A percentile compares a stretch with the other conserved stretches of the same genome.
phyloP scores from a whole-genome alignment of 2,797 vertebrate species.

The Labeo calbasu region DNA sequence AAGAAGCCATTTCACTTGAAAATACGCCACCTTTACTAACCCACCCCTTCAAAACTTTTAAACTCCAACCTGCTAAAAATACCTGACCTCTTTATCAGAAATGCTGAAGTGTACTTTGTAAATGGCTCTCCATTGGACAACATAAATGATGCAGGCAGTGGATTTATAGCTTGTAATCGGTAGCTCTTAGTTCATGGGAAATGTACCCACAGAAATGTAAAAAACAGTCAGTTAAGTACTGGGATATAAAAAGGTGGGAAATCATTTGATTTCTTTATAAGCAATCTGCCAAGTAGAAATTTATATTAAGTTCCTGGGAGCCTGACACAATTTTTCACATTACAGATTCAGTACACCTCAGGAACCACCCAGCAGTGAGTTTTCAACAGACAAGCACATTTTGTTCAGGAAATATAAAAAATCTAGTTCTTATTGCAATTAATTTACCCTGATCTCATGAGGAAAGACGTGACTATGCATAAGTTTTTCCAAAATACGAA shows the following conservation, averaged over 20 bases:
- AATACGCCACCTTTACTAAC: background rate
- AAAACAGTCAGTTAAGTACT: background rate
- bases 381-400: background rate
- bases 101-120: conserved; percentile 27
- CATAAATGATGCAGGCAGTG: conserved; percentile 38
- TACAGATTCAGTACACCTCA: background rate
- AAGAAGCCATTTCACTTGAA: background rate
- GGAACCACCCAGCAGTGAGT: background rate
- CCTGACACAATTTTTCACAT: background rate
- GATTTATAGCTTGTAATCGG: conserved; percentile 33
- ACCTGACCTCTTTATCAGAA: conserved; percentile 18
- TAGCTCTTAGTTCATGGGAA: conserved; percentile 37
- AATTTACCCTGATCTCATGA: conserved; percentile 13
- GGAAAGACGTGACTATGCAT: background rate
- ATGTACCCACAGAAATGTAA: background rate
- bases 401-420: background rate
- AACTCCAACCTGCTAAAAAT: conserved; percentile 26
- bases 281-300: background rate
- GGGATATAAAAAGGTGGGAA: background rate
- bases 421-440: background rate
- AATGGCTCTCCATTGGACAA: conserved; percentile 31
- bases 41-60: conserved; percentile 3
- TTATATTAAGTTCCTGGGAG: background rate
- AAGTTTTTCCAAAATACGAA: background rate
- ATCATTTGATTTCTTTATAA: background rate